Conservation (phyloP, 1,140 invertebrate genomes). For the Dendroctonus valens region DNA sequence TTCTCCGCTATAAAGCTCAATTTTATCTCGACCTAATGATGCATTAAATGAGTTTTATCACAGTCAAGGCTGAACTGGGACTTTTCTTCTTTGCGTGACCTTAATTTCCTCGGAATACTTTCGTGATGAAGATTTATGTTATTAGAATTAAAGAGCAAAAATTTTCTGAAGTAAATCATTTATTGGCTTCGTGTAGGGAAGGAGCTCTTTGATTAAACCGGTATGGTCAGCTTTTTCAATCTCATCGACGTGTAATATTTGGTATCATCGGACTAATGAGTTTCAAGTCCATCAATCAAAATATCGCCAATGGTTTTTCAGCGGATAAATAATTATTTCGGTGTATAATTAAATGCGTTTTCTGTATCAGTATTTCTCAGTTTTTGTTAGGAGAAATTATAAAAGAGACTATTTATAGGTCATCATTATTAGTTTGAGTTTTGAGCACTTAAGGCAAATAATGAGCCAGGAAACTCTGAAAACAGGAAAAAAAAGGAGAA, state of each 20-base stretch:
- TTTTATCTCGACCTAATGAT: conserved; percentile 4
- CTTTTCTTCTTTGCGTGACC: conserved; percentile 5
- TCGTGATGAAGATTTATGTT: neutral
- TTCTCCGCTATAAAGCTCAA: conserved; percentile 1
- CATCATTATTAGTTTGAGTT: no score
- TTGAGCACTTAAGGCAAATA: no score
- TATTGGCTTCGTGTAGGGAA: no score
- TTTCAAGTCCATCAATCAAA: conserved; percentile 3
- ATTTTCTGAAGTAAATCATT: neutral
- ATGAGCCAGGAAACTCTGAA: no score
- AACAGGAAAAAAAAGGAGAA: no score
- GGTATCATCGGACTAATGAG: conserved; percentile 1
- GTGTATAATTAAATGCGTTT: no score
- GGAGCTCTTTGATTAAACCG: no score
- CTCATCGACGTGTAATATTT: conserved; percentile 4
- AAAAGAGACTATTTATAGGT: no score
- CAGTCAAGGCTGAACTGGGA: conserved; percentile 1
- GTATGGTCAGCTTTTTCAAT: neutral
- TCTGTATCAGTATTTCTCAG: no score
- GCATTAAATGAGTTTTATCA: conserved; percentile 16
- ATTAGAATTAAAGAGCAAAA: neutral
- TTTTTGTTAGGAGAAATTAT: no score
- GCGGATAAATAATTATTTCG: no score
- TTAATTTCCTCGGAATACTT: conserved; percentile 1
- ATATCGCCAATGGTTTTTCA: neutral